Percentiles rank a stretch among this genome's conserved stretches.
Conservation (phyloP, 2,888 invertebrate species). For the Fabriciana adippe region DNA sequence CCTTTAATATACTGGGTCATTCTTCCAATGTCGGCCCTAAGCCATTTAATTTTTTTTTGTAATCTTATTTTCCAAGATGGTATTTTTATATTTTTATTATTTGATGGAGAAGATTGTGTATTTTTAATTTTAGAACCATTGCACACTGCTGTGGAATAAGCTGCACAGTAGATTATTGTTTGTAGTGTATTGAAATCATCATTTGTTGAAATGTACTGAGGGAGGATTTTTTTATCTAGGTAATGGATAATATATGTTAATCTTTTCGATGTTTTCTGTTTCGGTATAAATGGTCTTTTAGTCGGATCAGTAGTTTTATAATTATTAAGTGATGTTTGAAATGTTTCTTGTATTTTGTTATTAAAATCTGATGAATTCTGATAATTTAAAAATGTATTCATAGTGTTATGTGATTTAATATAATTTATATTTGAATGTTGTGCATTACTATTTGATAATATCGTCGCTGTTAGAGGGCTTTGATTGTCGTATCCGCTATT, state of each 20-base stretch:
- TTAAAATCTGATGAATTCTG: too few relatives aligned
- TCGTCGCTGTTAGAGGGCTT: background rate
- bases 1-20: too few relatives aligned
- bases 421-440: background rate
- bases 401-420: background rate
- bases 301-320: background rate
- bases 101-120: too few relatives aligned
- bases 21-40: too few relatives aligned
- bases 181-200: background rate
- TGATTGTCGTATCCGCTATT: background rate
- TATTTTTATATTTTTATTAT: too few relatives aligned
- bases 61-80: too few relatives aligned
- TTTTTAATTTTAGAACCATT: too few relatives aligned
- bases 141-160: background rate
- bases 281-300: background rate
- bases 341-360: too few relatives aligned
- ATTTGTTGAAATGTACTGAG: background rate
- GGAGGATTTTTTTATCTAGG: constrained; percentile 1
- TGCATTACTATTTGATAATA: background rate
- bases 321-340: too few relatives aligned
- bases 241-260: background rate
- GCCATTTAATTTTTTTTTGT: too few relatives aligned
- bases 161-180: background rate
- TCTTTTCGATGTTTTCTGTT: background rate
- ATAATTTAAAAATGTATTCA: too few relatives aligned